Evolutionary conservation across 2,888 invertebrate genomes (phyloP), one percentile per base, ranked within the genome.

Genomic region (Beris chalybata): DNA sequence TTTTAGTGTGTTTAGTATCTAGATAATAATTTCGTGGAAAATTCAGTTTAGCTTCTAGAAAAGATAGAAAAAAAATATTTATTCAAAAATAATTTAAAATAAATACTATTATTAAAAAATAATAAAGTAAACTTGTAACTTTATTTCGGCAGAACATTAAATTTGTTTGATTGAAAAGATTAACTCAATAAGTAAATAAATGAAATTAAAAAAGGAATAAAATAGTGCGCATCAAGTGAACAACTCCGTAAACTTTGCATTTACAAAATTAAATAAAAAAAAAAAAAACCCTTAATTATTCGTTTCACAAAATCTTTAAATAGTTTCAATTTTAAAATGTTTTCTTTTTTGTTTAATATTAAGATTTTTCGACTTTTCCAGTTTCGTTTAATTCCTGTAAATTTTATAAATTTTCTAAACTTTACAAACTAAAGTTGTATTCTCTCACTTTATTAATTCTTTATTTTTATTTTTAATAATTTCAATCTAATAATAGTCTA

Each of bases 371-470:
- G 22, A 4, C 38, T 65, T 15, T 38, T 29, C 13, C 29, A 38
- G 15, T 43, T 50, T 65, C 30, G 13, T 29, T 32, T 44, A 38
- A 47, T 43, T n/a, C 45, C 47, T 56, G 56, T 47, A 53, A 43
- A 43, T 58, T 59, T 58, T 52, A 44, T 58, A 58, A 53, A 66
- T 53, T 53, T 52, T 66, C 53, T 57, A 66, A 66, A 58, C 53
- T 48, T 45, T 57, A 30, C 53, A 58, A 58, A 57, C 53, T 53
- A 66, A 53, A 44, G 13, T 47, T 53, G 38, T 38, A 9, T 38
- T 38, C 38, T 38, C 38, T 38, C 38, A 9, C 9, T 38, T 38
- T 38, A 9, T 38, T 38, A 38, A 9, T 38, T 38, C 38, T 5
- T 38, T 38, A 7, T 38, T 38, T 38, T 38, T 44, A 44, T 53